Evolutionary conservation across 2,888 invertebrate species (phyloP).

Genomic region (Loripinus fragilis): DNA sequence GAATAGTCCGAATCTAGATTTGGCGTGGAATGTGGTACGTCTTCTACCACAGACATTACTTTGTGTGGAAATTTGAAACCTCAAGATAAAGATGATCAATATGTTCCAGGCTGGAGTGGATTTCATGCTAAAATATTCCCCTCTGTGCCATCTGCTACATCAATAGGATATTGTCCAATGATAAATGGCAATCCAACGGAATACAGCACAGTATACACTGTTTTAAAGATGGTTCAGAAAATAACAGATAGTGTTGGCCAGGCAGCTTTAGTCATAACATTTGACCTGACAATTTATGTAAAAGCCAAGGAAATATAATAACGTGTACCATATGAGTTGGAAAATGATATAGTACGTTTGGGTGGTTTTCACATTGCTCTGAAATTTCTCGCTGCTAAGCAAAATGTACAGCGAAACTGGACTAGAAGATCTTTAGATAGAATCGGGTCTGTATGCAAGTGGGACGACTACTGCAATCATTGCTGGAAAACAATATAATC

Average conservation of each 20-base stretch:
- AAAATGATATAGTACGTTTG: background rate
- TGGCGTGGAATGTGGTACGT: background rate
- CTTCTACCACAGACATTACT: background rate
- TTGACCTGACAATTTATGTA: conserved; percentile 2
- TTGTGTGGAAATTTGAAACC: no score
- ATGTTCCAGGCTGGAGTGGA: no score
- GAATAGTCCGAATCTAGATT: background rate
- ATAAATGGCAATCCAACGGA: conserved; percentile 8
- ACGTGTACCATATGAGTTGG: background rate
- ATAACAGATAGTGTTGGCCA: background rate
- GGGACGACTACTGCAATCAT: background rate
- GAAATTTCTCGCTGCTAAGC: background rate
- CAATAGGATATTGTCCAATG: conserved; percentile 13
- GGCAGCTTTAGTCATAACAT: background rate
- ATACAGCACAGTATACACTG: conserved; percentile 16
- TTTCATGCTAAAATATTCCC: no score
- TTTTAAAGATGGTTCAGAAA: conserved; percentile 11
- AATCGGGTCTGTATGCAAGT: conserved; percentile 6
- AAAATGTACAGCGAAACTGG: no score
- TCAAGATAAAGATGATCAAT: no score
- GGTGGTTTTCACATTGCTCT: conserved; percentile 13
- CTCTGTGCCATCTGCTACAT: no score
- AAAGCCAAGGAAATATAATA: conserved; percentile 21
- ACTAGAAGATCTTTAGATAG: no score
- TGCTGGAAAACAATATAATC: conserved; percentile 15